Conservation (phyloP, 1,140 invertebrate genomes). For the Pseudomyrmex cubaensis region DNA sequence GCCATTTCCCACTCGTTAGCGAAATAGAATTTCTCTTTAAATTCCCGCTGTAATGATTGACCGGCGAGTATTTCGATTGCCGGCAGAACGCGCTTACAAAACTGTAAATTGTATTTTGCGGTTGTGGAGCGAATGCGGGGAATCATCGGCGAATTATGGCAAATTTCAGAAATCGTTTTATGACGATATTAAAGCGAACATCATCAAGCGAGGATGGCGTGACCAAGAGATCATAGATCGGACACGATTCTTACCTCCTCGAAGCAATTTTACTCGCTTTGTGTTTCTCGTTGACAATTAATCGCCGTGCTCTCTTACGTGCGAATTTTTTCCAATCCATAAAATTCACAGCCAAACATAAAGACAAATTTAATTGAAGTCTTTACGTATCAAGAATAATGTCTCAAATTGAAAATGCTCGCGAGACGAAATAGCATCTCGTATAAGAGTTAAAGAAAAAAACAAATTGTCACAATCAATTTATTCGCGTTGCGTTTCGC, state of each 20-base stretch:
- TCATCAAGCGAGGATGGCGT: slow-evolving; percentile 52
- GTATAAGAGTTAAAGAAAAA: neutral
- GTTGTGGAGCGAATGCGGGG: neutral
- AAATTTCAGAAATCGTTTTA: slow-evolving; percentile 36
- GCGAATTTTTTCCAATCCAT: neutral
- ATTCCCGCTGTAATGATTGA: slow-evolving; percentile 1
- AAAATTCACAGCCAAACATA: neutral
- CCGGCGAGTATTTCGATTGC: neutral
- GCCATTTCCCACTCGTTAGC: slow-evolving; percentile 19
- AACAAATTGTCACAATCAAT: neutral
- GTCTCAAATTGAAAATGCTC: neutral
- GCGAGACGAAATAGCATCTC: neutral
- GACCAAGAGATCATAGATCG: slow-evolving; percentile 26
- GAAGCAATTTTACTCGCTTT: slow-evolving; percentile 51
- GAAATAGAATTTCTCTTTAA: slow-evolving; percentile 3
- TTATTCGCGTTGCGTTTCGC: neutral
- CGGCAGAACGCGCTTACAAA: slow-evolving; percentile 16
- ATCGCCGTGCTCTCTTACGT: no score
- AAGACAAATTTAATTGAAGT: neutral
- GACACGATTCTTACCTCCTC: slow-evolving; percentile 46
- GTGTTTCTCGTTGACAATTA: neutral
- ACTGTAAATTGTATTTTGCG: slow-evolving; percentile 21
- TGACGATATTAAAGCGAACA: slow-evolving; percentile 48
- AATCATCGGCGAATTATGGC: neutral
- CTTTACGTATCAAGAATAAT: neutral